A percentile compares a stretch with the other conserved stretches of the same genome.
These are phyloP conservation scores for Crepidodera aurea DNA, from an alignment of 2,888 invertebrate genomes.

Conservation along the genomic window DNA sequence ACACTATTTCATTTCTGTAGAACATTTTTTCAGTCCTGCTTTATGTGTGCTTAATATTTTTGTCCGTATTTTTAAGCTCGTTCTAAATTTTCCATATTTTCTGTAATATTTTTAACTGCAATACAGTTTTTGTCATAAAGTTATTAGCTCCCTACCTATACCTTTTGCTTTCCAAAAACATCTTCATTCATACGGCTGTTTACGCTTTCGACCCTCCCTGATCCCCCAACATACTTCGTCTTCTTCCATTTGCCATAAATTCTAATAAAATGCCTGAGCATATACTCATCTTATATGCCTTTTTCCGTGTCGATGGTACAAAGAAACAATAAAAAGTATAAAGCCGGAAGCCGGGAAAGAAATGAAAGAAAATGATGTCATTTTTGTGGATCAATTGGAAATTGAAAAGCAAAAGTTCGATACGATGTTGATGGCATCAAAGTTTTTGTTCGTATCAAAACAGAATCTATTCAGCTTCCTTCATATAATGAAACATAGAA, in stretches of 20 bases:
- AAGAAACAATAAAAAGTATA: constrained; percentile 27
- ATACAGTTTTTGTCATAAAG: no score
- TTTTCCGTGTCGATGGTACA: constrained; percentile 23
- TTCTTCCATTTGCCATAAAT: constrained; percentile 55
- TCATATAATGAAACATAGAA: no score
- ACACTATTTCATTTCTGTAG: no score
- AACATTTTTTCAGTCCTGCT: no score
- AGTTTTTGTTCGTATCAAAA: no score
- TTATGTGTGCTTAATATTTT: no score
- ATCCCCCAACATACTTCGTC: constrained; percentile 49
- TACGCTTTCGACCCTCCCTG: constrained; percentile 49
- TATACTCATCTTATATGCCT: constrained; percentile 44
- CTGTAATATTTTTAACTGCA: no score
- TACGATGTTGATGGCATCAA: no score
- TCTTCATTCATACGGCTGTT: constrained; percentile 56
- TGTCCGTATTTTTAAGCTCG: no score
- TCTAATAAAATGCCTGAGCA: constrained; percentile 54
- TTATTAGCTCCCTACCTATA: constrained; percentile 2
- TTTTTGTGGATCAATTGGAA: constrained; percentile 13
- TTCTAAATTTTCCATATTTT: no score
- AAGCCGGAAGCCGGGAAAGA: constrained; percentile 3
- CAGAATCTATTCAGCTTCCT: no score
- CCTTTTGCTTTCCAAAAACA: constrained; percentile 41
- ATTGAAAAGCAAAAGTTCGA: constrained; percentile 9
- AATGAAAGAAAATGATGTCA: constrained; percentile 17